Evolutionary conservation across 2,797 vertebrate species (phyloP).

Genomic region (Cryptoblepharus egeriae): DNA sequence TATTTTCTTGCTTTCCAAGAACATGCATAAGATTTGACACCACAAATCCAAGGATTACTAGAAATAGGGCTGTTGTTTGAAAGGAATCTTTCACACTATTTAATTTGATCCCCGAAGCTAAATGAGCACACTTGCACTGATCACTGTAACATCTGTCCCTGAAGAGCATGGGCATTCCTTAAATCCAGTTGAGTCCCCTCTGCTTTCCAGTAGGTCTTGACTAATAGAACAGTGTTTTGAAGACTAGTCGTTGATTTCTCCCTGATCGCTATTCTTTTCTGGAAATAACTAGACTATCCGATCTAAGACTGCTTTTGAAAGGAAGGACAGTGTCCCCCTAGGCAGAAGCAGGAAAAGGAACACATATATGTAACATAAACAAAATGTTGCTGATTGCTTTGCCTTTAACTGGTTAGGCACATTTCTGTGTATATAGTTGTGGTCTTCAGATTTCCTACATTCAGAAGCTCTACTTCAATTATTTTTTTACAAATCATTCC

Average conservation of each 20-base stretch:
- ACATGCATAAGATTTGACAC: slow-evolving; percentile 11
- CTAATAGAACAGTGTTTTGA: slow-evolving; percentile 32
- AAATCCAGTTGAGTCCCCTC: slow-evolving; percentile 12
- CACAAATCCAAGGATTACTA: slow-evolving; percentile 24
- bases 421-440: not conserved
- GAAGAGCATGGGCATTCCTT: slow-evolving; percentile 6
- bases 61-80: not conserved
- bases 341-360: slow-evolving; percentile 68
- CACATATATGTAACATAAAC: slow-evolving; percentile 67
- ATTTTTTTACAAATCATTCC: not conserved
- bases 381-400: slow-evolving; percentile 24
- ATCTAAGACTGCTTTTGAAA: slow-evolving; percentile 60
- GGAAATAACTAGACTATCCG: slow-evolving; percentile 61
- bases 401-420: not conserved
- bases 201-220: not conserved
- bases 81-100: slow-evolving; percentile 28
- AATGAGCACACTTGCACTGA: not conserved
- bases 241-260: slow-evolving; percentile 53
- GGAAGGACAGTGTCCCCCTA: slow-evolving; percentile 63
- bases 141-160: not conserved
- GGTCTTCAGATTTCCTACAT: not conserved
- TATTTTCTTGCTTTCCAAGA: slow-evolving; percentile 10
- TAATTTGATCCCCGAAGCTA: slow-evolving; percentile 1
- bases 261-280: slow-evolving; percentile 68
- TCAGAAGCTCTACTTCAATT: not conserved